These are phyloP conservation scores for Drosophila subsilvestris DNA, from an alignment of 2,888 invertebrate genomes.

Conservation along the genomic window DNA sequence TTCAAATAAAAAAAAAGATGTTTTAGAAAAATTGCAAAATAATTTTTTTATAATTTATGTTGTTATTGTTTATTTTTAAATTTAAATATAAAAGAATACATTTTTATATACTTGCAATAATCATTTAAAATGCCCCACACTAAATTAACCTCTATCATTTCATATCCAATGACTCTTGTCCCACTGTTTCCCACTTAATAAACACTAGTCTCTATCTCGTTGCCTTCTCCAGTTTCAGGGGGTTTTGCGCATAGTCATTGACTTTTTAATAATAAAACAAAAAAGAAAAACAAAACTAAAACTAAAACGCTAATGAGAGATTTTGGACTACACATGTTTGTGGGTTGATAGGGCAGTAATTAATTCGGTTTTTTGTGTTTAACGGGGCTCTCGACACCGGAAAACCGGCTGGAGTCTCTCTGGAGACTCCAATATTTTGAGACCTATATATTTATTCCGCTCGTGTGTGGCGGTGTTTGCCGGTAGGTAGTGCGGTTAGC, in stretches of 20 bases:
- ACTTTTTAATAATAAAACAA: slow-evolving; percentile 7
- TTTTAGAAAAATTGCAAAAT: too few relatives aligned
- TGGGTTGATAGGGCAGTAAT: slow-evolving; percentile 16
- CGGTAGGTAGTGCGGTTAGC: not conserved
- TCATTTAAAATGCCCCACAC: too few relatives aligned
- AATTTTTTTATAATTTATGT: too few relatives aligned
- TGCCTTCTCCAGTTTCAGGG: not conserved
- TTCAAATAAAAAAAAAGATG: too few relatives aligned
- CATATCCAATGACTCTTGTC: not conserved
- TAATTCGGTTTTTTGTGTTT: slow-evolving; percentile 4
- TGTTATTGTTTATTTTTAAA: too few relatives aligned
- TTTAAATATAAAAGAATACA: too few relatives aligned
- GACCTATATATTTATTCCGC: not conserved
- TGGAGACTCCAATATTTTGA: not conserved
- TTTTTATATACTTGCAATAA: too few relatives aligned
- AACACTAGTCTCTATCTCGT: slow-evolving; percentile 16
- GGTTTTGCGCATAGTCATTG: slow-evolving; percentile 43
- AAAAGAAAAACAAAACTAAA: not conserved
- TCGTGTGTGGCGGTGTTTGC: not conserved
- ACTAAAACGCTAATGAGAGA: slow-evolving; percentile 13
- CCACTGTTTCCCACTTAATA: slow-evolving; percentile 12
- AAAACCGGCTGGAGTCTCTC: slow-evolving; percentile 14
- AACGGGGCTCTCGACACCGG: not conserved
- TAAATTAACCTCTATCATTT: too few relatives aligned
- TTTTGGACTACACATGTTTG: slow-evolving; percentile 13